These are phyloP conservation scores for Myopa testacea DNA, from an alignment of 2,888 invertebrate species.

Conservation along the genomic window DNA sequence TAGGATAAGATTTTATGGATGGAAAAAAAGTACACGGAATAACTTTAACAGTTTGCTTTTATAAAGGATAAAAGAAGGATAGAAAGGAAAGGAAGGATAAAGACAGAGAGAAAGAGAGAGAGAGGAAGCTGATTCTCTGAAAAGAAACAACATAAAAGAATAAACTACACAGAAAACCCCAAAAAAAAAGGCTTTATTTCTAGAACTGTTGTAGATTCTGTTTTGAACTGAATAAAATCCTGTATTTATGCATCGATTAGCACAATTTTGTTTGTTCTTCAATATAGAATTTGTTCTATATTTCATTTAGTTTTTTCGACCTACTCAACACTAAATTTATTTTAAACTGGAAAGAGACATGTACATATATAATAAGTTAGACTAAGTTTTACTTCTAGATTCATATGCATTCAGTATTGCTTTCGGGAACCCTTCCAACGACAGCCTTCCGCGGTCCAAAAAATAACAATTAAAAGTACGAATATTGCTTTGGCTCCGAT, in stretches of 20 bases:
- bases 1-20: not conserved
- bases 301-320: not conserved
- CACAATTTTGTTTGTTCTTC: no score
- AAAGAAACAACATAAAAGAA: no score
- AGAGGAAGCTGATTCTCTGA: not conserved
- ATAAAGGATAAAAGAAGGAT: not conserved
- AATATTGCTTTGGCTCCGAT: not conserved
- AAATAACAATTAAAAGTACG: not conserved
- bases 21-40: not conserved
- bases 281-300: not conserved
- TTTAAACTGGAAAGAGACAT: not conserved
- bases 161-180: no score
- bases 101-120: not conserved
- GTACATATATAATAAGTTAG: not conserved
- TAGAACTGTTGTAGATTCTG: no score
- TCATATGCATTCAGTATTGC: slow-evolving; percentile 41
- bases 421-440: slow-evolving; percentile 23
- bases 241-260: no score
- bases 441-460: not conserved
- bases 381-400: not conserved
- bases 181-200: no score
- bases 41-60: not conserved
- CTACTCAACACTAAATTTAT: not conserved
- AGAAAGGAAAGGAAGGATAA: not conserved
- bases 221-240: no score